These are phyloP conservation scores for Heliconius congener DNA, from an alignment of 1,140 invertebrate genomes.

Conservation along the genomic window DNA sequence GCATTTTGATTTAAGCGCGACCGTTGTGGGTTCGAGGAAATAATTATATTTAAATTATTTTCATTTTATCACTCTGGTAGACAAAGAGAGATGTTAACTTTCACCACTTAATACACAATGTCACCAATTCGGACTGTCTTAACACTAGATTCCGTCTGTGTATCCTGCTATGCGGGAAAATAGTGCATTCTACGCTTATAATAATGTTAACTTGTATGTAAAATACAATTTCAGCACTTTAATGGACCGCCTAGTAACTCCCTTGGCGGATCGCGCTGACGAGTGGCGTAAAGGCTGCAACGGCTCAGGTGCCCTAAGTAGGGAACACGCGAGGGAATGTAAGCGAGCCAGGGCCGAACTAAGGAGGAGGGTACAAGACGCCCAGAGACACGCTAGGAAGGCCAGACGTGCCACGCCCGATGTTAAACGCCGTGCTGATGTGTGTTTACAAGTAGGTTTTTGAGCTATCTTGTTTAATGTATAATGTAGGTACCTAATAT, in stretches of 20 bases:
- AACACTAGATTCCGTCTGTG: too few relatives aligned
- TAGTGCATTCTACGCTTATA: neutral
- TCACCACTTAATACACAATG: too few relatives aligned
- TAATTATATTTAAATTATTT: too few relatives aligned
- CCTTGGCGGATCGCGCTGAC: constrained; percentile 66
- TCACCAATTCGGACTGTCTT: too few relatives aligned
- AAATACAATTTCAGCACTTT: constrained; percentile 53
- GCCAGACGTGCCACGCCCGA: constrained; percentile 64
- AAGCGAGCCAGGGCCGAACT: constrained; percentile 69
- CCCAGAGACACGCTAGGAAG: constrained; percentile 66
- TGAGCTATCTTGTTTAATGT: neutral
- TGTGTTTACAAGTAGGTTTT: constrained; percentile 61
- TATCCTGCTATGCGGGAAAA: too few relatives aligned
- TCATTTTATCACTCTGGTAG: too few relatives aligned
- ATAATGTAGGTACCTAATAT: too few relatives aligned
- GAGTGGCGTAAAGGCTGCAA: constrained; percentile 68
- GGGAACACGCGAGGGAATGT: constrained; percentile 71
- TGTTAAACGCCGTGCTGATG: constrained; percentile 62
- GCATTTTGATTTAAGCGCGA: too few relatives aligned
- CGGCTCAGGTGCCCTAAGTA: constrained; percentile 59
- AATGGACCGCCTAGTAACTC: constrained; percentile 69
- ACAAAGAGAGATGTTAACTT: too few relatives aligned
- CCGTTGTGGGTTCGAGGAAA: too few relatives aligned
- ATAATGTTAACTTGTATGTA: constrained; percentile 14
- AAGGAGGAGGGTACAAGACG: constrained; percentile 61